Conservation (phyloP, 2,888 invertebrate species). For the Myopa testacea region DNA sequence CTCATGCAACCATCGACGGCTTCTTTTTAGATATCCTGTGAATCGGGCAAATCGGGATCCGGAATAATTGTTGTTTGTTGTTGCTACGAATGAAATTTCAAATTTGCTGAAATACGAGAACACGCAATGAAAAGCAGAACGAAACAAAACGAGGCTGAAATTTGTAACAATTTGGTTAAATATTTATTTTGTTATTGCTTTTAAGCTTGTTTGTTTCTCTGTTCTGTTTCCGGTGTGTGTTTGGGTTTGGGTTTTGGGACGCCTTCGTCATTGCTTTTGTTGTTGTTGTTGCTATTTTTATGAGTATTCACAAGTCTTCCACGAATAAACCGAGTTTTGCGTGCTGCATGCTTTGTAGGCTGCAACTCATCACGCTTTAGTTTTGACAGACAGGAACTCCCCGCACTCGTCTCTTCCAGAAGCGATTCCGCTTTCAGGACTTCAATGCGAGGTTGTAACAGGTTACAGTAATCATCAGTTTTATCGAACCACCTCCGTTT, state of each 20-base stretch:
- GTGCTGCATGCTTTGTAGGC: conserved; percentile 5
- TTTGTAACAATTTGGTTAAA: conserved; percentile 7
- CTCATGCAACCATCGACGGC: no score
- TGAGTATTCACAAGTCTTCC: background rate
- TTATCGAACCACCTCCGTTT: background rate
- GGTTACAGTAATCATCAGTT: background rate
- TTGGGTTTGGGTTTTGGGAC: conserved; percentile 29
- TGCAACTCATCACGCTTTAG: background rate
- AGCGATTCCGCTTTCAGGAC: no score
- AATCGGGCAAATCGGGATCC: background rate
- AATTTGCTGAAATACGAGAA: conserved; percentile 32
- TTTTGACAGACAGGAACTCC: background rate
- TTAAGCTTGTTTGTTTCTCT: conserved; percentile 34
- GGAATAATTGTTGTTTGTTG: conserved; percentile 30
- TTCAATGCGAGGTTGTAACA: background rate
- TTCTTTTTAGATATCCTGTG: no score
- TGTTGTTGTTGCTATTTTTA: background rate
- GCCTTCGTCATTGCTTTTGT: background rate
- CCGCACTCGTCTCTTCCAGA: background rate
- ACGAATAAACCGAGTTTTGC: conserved; percentile 8
- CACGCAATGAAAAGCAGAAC: conserved; percentile 14
- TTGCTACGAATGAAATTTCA: conserved; percentile 38
- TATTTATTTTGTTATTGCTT: conserved; percentile 10
- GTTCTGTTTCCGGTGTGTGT: conserved; percentile 17
- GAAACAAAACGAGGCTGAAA: conserved; percentile 12